Conservation (phyloP, 2,797 vertebrate species). For the Australoheros facetus region DNA sequence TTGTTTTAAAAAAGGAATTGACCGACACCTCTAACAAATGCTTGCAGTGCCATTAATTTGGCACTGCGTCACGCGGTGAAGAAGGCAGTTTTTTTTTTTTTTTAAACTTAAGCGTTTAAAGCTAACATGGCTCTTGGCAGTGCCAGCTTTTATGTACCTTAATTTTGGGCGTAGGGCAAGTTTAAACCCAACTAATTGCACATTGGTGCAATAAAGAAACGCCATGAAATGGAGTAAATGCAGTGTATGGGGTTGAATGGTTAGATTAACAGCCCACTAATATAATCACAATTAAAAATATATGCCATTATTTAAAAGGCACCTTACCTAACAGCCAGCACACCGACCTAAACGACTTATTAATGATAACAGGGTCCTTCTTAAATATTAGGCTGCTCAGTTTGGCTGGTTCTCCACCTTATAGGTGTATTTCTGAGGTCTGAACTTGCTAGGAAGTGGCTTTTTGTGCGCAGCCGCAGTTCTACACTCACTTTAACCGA, state of each 20-base stretch:
- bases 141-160: background rate
- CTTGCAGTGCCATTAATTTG: background rate
- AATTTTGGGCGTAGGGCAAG: background rate
- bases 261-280: background rate
- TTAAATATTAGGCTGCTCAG: conserved; percentile 19
- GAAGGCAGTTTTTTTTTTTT: too few relatives aligned
- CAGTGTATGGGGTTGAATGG: background rate
- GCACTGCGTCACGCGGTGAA: background rate
- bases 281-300: background rate
- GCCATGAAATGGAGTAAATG: background rate
- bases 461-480: background rate
- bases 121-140: background rate
- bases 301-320: background rate
- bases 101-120: background rate
- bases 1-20: too few relatives aligned
- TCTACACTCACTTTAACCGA: background rate
- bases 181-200: background rate
- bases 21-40: background rate
- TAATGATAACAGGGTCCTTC: background rate
- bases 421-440: background rate
- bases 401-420: background rate
- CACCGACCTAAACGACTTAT: background rate
- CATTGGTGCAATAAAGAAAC: background rate
- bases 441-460: background rate
- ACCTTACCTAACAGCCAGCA: background rate